Conservation (phyloP, 1,140 invertebrate genomes). For the Temnothorax nylanderi region DNA sequence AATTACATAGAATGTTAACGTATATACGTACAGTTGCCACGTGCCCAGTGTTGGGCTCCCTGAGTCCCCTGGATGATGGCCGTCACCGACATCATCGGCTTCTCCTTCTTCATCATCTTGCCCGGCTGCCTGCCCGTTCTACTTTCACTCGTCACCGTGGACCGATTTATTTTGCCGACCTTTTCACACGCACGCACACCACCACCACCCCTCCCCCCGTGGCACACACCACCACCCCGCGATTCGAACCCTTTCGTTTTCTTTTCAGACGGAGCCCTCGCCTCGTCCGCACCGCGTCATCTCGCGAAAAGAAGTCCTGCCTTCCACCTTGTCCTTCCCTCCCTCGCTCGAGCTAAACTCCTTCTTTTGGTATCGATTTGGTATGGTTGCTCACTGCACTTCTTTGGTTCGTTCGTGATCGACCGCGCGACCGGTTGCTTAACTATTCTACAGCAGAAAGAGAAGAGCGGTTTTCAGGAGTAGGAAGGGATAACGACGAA, state of each 20-base stretch:
- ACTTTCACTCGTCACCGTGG: conserved; percentile 67
- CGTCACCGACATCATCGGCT: conserved; percentile 93
- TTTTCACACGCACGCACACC: conserved; percentile 8
- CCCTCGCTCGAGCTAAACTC: conserved; percentile 18
- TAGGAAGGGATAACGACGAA: conserved; percentile 23
- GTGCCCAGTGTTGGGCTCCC: conserved; percentile 86
- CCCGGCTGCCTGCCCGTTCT: conserved; percentile 55
- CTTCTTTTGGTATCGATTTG: conserved; percentile 73
- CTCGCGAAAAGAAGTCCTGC: conserved; percentile 22
- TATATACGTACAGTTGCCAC: conserved; percentile 85
- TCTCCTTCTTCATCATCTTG: conserved; percentile 93
- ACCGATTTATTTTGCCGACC: conserved; percentile 50
- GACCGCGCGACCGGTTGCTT: conserved; percentile 63
- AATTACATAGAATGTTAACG: not conserved
- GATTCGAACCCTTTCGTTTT: not conserved
- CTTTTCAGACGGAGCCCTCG: conserved; percentile 41
- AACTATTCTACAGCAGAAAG: conserved; percentile 44
- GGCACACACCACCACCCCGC: not conserved
- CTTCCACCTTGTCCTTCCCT: conserved; percentile 2
- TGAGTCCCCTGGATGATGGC: conserved; percentile 91
- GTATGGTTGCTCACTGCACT: conserved; percentile 70
- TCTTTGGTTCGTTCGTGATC: conserved; percentile 62
- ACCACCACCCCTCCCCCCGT: not conserved
- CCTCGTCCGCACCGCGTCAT: conserved; percentile 62
- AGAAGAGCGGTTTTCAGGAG: conserved; percentile 28